Evolutionary conservation across 2,113 vertebrate genomes (phyloP), one percentile per base, ranked within the genome.

Genomic region (Ciconia maguari): DNA sequence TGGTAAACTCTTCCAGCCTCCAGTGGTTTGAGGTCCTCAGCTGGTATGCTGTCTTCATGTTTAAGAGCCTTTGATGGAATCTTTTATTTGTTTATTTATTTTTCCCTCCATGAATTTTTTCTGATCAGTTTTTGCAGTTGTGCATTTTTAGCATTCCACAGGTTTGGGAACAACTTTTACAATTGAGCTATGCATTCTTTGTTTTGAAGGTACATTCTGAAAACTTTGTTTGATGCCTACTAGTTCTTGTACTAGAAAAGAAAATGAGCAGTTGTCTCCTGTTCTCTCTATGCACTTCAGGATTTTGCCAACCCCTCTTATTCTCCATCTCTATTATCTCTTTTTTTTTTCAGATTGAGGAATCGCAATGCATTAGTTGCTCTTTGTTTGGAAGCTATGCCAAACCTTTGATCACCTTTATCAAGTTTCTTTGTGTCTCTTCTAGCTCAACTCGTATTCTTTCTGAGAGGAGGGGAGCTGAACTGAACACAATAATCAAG

Each of bases 101-200:
- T 72, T 41, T 12, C 13, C 21, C 8, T 36, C 24, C 3, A 2
- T 10, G 0, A 1, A 1, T 34, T 75, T 87, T 71, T 77, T 48
- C 51, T 51, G 19, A 48, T 44, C 1, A 1, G 2, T 30, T 62
- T 70, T 46, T 75, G 27, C 7, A 36, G 2, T 34, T 69, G 16
- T 10, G 20, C 11, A 7, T 62, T 70, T 89, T 81, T 70, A 82
- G 14, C 12, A n/a, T 68, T 71, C 30, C 5, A 38, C 8, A 38
- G 5, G 6, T 70, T 71, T 71, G 25, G n/a, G n/a, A 68, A 46
- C 12, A 46, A 16, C 36, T 32, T 58, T 21, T 74, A 5, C 16
- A 44, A n/a, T 3, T 5, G 4, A 81, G 7, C 14, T 79, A 4
- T 15, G 7, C 0, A 0, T 58, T 60, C 29, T 75, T 78, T n/a